phyloP scores from a whole-genome alignment of 2,888 invertebrate species.

The Periphyllus acericola region DNA sequence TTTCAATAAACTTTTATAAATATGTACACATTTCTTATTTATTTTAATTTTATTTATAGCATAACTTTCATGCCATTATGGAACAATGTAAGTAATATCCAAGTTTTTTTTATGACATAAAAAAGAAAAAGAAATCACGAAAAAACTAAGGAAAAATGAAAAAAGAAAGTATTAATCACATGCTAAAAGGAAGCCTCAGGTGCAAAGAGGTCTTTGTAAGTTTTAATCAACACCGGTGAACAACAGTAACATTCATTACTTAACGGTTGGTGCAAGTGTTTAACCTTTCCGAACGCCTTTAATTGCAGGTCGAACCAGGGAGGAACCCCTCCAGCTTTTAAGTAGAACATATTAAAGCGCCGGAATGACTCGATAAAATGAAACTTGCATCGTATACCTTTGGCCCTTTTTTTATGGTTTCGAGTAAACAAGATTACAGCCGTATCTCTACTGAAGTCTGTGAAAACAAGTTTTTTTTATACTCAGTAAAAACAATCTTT shows the following conservation, averaged over 20 bases:
- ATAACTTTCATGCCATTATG: not conserved
- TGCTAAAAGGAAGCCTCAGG: conserved; percentile 56
- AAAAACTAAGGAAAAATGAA: conserved; percentile 23
- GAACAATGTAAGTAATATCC: not conserved
- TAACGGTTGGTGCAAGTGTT: conserved; percentile 54
- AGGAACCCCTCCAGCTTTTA: conserved; percentile 44
- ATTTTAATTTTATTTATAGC: not conserved
- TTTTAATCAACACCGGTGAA: conserved; percentile 61
- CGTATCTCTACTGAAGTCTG: not conserved
- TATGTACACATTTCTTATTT: not conserved
- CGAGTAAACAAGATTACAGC: conserved; percentile 40
- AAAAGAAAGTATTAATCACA: conserved; percentile 49
- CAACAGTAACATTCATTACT: conserved; percentile 58
- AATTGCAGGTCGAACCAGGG: conserved; percentile 46
- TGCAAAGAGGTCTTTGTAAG: conserved; percentile 55
- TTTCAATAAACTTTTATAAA: not conserved
- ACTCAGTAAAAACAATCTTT: not conserved
- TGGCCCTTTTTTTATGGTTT: conserved; percentile 52
- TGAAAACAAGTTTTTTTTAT: conserved; percentile 19
- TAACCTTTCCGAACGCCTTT: conserved; percentile 57
- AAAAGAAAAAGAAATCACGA: conserved; percentile 45
- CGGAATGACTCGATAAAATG: conserved; percentile 57
- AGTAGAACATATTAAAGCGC: conserved; percentile 57
- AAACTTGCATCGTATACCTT: conserved; percentile 58
- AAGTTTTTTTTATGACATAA: not conserved